Percentiles rank a stretch among this genome's conserved stretches.
phyloP scores from a whole-genome alignment of 2,797 vertebrate species.

The Hyperoplus immaculatus region DNA sequence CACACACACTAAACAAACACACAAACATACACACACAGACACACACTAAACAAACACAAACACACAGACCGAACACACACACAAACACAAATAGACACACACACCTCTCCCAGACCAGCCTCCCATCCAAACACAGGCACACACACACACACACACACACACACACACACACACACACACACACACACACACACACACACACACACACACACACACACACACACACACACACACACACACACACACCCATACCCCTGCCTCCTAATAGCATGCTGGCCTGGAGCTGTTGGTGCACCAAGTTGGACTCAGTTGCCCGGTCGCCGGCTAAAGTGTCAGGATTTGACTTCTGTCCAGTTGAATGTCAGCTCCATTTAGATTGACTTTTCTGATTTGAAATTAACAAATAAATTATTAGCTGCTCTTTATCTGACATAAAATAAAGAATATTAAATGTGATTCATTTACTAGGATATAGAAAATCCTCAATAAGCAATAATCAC shows the following conservation, averaged over 20 bases:
- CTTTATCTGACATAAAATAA: neutral
- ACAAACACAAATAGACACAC: slow-evolving; percentile 29
- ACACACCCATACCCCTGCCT: slow-evolving; percentile 31
- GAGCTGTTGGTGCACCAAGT: slow-evolving; percentile 53
- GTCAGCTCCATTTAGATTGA: slow-evolving; percentile 27
- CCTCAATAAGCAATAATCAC: neutral
- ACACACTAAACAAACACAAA: slow-evolving; percentile 3
- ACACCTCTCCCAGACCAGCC: slow-evolving; percentile 42
- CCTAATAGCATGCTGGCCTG: slow-evolving; percentile 71
- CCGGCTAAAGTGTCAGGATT: slow-evolving; percentile 55
- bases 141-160: slow-evolving; percentile 13
- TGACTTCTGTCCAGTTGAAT: slow-evolving; percentile 65
- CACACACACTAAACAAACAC: slow-evolving; percentile 8
- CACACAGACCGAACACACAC: slow-evolving; percentile 4
- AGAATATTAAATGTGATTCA: neutral
- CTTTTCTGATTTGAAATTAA: slow-evolving; percentile 5
- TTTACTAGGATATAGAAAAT: neutral
- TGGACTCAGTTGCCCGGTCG: slow-evolving; percentile 47
- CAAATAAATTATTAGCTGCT: neutral
- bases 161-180: slow-evolving; percentile 29
- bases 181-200: slow-evolving; percentile 24
- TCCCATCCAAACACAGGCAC: neutral
- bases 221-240: slow-evolving; percentile 24
- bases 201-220: slow-evolving; percentile 7
- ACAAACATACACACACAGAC: neutral